Base-by-base conservation (phyloP, 2,113 vertebrate genomes). In the Barnardius zonarius region DNA sequence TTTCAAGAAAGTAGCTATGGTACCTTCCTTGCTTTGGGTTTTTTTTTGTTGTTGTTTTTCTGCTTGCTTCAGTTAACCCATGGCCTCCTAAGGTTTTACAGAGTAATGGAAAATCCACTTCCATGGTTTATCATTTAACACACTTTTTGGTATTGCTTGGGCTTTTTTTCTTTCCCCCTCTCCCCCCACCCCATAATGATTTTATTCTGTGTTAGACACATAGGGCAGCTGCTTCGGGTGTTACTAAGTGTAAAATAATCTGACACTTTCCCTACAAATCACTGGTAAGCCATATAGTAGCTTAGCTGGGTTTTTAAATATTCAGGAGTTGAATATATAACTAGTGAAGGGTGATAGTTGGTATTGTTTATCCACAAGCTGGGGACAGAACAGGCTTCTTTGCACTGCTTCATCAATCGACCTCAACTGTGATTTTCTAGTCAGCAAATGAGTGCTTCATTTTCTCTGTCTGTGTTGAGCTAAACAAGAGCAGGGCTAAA, bases 1-100 rank as follows among this genome's bases (percentile, higher is more conserved):
- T 98, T 98, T 97, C 97, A 98, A 98, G 98, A 98, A 98, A 98
- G 97, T 98, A 96, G 95, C 97, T 98, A 97, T 97, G 97, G 97
- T 97, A 98, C 98, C 98, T 98, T 97, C 96, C 94, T 94, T 91
- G 92, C 79, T 96, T 97, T 43, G 8, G 35, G 46, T 54, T 17
- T 18, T 59, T 41, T 63, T 31, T 75, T 54, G 17, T 62, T 67
- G 30, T 37, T 66, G 17, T 85, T 92, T 17, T 86, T 90, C 77
- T 92, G 66, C 86, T 97, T 97, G 91, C 93, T 93, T 97, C 94
- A 95, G 83, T 97, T 97, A 98, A 97, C 96, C 95, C 92, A 55
- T 97, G 96, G 95, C 90, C 95, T 98, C 93, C 88, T 93, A 97
- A 97, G 96, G 84, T 97, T 98, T 97, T 95, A 94, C 46, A 8